Conservation (phyloP, 2,888 invertebrate species). For the Lampropteryx suffumata region DNA sequence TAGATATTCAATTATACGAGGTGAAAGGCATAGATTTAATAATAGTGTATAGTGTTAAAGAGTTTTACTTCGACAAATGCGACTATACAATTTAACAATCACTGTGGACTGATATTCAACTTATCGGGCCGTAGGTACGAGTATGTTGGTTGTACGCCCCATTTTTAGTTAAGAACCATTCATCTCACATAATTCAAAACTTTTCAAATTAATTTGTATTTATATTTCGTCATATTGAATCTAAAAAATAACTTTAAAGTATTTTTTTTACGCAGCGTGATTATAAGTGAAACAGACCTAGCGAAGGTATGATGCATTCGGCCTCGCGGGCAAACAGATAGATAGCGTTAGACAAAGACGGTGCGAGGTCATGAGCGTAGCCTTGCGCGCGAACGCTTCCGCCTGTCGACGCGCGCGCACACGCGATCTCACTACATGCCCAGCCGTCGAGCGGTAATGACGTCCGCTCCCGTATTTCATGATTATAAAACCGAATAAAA, state of each 20-base stretch:
- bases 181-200: no score
- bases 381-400: constrained; percentile 79
- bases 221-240: no score
- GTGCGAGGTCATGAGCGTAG: constrained; percentile 81
- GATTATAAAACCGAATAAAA: constrained; percentile 18
- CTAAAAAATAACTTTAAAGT: neutral
- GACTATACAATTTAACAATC: no score
- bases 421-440: constrained; percentile 50
- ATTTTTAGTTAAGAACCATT: no score
- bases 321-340: constrained; percentile 80
- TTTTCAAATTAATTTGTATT: no score
- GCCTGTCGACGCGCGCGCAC: constrained; percentile 66
- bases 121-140: no score
- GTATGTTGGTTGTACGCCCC: no score
- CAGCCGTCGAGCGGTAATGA: constrained; percentile 49
- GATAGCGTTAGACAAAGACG: constrained; percentile 82
- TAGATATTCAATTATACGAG: constrained; percentile 59
- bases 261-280: constrained; percentile 4
- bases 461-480: constrained; percentile 28
- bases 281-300: constrained; percentile 15
- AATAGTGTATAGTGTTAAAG: constrained; percentile 12
- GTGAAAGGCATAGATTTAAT: constrained; percentile 20
- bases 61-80: no score
- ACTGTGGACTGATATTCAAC: no score
- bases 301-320: constrained; percentile 79